These are phyloP conservation scores for Drosophila sp. DNA, from an alignment of 1,140 invertebrate genomes.

Conservation along the genomic window DNA sequence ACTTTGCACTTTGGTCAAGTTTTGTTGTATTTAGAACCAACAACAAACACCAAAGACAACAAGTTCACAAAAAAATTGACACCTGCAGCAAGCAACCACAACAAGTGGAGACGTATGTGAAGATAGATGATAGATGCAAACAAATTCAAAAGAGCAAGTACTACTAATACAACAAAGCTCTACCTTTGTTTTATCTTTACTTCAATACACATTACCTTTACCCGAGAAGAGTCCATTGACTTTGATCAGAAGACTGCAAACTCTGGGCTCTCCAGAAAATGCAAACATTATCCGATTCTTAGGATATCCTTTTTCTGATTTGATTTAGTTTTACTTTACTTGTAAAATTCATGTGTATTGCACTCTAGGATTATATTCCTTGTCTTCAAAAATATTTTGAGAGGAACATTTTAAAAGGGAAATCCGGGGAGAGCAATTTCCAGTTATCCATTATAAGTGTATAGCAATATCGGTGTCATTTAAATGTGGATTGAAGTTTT, in stretches of 20 bases:
- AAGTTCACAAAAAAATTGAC: conserved; percentile 1
- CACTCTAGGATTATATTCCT: too few relatives aligned
- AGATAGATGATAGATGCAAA: background rate
- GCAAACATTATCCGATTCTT: too few relatives aligned
- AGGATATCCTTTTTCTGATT: too few relatives aligned
- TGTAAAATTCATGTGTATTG: too few relatives aligned
- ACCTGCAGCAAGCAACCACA: conserved; percentile 1
- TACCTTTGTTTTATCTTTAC: conserved; percentile 27
- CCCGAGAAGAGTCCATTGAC: background rate
- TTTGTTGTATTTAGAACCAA: conserved; percentile 1
- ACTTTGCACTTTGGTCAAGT: conserved; percentile 7
- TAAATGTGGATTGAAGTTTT: background rate
- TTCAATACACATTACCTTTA: background rate
- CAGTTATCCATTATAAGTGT: background rate
- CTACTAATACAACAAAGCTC: conserved; percentile 23
- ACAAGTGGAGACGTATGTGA: conserved; percentile 1
- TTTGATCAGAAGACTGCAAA: background rate
- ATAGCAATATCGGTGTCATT: conserved; percentile 2
- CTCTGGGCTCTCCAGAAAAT: too few relatives aligned
- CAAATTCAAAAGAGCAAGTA: background rate
- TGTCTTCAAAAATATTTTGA: too few relatives aligned
- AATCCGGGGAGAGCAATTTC: too few relatives aligned
- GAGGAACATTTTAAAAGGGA: too few relatives aligned
- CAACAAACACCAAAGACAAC: background rate
- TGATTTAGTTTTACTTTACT: too few relatives aligned